Conservation (phyloP, 2,888 invertebrate species). For the Maniola hyperantus region DNA sequence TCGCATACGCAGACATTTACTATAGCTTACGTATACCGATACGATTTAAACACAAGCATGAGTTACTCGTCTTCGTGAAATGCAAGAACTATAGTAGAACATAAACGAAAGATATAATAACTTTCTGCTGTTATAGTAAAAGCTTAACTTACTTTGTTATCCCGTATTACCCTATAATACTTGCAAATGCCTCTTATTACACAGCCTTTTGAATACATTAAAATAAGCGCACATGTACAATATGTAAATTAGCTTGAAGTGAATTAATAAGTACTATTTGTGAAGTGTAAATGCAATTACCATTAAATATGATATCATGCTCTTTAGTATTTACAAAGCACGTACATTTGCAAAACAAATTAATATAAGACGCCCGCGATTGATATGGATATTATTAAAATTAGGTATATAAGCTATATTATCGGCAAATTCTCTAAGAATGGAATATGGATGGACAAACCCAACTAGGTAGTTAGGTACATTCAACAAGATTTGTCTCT, state of each 20-base stretch:
- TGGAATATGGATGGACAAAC: not conserved
- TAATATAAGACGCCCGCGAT: too few species aligned
- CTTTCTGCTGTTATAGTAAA: not conserved
- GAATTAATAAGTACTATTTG: slow-evolving; percentile 16
- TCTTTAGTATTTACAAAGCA: not conserved
- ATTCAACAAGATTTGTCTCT: too few species aligned
- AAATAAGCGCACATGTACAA: slow-evolving; percentile 12
- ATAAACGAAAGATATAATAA: not conserved
- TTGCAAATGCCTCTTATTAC: slow-evolving; percentile 8
- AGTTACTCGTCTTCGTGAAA: too few species aligned
- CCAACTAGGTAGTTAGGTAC: too few species aligned
- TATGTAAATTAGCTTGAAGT: slow-evolving; percentile 13
- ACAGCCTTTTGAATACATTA: too few species aligned
- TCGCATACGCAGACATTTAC: too few species aligned
- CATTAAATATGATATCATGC: not conserved
- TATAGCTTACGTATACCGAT: too few species aligned
- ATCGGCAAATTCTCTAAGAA: too few species aligned
- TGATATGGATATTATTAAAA: too few species aligned
- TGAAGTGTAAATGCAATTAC: slow-evolving; percentile 11
- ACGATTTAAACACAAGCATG: too few species aligned
- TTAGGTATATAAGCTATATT: too few species aligned
- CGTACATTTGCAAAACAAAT: not conserved
- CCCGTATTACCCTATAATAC: slow-evolving; percentile 24
- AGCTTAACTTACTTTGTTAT: slow-evolving; percentile 14
- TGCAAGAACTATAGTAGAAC: too few species aligned